Evolutionary conservation across 2,888 invertebrate genomes (phyloP), one percentile per base, ranked within the genome.

Genomic region (Muscina levida): DNA sequence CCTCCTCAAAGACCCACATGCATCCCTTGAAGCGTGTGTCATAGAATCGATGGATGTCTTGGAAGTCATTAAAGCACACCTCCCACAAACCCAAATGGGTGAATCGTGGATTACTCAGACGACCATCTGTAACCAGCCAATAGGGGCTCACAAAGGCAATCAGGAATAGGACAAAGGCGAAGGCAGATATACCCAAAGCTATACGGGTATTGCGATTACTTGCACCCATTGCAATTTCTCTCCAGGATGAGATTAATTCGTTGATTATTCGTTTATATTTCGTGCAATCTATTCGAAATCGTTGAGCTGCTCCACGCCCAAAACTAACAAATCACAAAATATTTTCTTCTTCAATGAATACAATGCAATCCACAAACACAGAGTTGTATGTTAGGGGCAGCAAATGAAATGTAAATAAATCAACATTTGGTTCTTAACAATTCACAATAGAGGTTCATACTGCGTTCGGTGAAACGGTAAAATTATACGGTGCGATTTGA

Each of bases 1-100:
- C 98, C 89, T 97, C 98, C 91, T 98, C 97, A 87, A 98, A 97
- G 79, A 98, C 96, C 97, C 98, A 98, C 96, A 97, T 97, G 88
- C 98, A 98, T 0, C 97, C 97, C 15, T 92, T 93, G 86, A 97
- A 97, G 70, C 92, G 92, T 4, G 94, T 94, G 86, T 98, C 97
- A 91, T 98, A 98, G 89, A 94, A 93, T 83, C 95, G 94, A 84
- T 95, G 95, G 3, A 95, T 94, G 88, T 98, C 98, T 90, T 95
- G 94, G 88, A 97, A 97, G 56, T 95, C 93, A 85, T 94, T 93
- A 86, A 98, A 97, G 89, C 98, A 98, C 2, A 97, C 97, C 90
- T 97, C 95, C 98, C 98, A 98, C 42, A 98, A 92, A 37, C 98
- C 98, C 77, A 97, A 93, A 91, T 94, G 94, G 77, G 94, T 91